Conservation (phyloP, 2,797 vertebrate genomes). For the Pseudochromis fuscus region DNA sequence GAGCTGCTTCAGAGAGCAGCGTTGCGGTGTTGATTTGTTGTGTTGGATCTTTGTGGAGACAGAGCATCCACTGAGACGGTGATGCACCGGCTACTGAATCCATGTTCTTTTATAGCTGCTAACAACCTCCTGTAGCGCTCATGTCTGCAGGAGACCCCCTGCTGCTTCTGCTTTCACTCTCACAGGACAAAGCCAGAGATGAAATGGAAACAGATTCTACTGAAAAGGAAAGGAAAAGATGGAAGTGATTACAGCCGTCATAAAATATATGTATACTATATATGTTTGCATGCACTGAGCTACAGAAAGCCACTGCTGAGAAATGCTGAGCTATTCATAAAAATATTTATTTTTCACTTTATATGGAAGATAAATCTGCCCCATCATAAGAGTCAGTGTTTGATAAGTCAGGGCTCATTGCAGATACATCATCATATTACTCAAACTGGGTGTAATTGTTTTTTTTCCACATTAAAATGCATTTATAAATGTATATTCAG, state of each 20-base stretch:
- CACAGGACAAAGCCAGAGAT: constrained; percentile 6
- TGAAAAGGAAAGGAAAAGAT: constrained; percentile 2
- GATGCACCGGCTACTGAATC: constrained; percentile 29
- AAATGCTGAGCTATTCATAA: constrained; percentile 14
- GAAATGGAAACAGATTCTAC: neutral
- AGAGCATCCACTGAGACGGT: constrained; percentile 23
- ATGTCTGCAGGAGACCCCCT: constrained; percentile 9
- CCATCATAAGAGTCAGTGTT: neutral
- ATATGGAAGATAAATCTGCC: neutral
- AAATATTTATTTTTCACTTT: neutral
- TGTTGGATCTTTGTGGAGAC: constrained; percentile 5
- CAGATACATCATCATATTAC: neutral
- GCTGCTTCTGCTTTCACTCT: constrained; percentile 13
- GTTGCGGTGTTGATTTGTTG: constrained; percentile 1
- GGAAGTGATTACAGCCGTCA: neutral
- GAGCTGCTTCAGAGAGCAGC: neutral
- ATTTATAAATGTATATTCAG: too few relatives aligned
- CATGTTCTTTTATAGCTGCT: constrained; percentile 18
- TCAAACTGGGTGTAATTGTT: neutral
- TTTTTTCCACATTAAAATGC: too few relatives aligned
- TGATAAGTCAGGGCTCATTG: neutral
- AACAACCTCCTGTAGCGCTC: constrained; percentile 28
- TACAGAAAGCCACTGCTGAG: constrained; percentile 3
- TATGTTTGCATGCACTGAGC: neutral
- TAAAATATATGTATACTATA: neutral